Base-by-base conservation (phyloP, 1,140 invertebrate species). In the Cylas formicarius region DNA sequence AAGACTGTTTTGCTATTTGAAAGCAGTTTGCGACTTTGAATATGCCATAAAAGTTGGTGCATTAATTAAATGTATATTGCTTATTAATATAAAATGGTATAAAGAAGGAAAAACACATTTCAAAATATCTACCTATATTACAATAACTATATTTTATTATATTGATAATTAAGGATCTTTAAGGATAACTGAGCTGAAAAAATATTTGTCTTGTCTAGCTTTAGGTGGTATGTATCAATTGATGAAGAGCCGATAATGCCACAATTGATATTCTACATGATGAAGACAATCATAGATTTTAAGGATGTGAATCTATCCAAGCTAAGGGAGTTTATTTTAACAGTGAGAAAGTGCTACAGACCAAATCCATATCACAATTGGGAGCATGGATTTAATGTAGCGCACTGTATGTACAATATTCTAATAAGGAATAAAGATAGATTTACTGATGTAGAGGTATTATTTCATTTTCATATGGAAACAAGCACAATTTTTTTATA, bases 341-440 rank as follows among this genome's bases (percentile, higher is more conserved):
- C 72, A 5, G 62, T 72, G 1, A 59, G 70, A 17, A 62, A 66
- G 33, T 67, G 67, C 21, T 77, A 77, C 53, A 36, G 61, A 50
- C 51, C 56, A 28, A 74, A 72, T 46, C 71, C 73, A 0, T 77
- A 76, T 49, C 75, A 77, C 50, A 76, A 76, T 55, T 72, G 72
- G 3, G 69, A 74, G 20, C 75, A 77, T 48, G 74, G 71, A 3
- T 76, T 77, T 52, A 70, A 65, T 31, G 73, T 75, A 31, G 67
- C 67, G 1, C 75, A 77, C 57, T 73, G 70, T 19, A 72, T 76
- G 69, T 75, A 66, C 40, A 65, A 73, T 34, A 72, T 77, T 21
- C 49, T 76, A 6, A 48, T 45, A 9, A 65, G 66, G 22, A 74
- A 75, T 55, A 24, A 44, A 10, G 65, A 65, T 2, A 58, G 62